Evolutionary conservation across 2,113 vertebrate species (phyloP), one percentile per base, ranked within the genome.

Genomic region (Todiramphus saurophagus): DNA sequence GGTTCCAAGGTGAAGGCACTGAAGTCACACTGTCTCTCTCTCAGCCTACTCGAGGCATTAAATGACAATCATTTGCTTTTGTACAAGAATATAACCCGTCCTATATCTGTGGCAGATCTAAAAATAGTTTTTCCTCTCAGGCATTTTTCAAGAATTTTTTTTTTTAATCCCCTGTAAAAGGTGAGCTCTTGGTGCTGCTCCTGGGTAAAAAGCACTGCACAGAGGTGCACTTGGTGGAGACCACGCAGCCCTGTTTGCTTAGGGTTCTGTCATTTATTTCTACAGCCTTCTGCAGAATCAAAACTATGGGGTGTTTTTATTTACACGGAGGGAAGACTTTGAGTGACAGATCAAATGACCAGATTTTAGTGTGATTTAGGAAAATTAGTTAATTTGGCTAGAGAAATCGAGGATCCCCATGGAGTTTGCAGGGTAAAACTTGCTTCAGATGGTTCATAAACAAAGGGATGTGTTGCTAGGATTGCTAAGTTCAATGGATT

Each of bases 311-410:
- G 55, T 95, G 92, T 78, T 97, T 95, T 72, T 86, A 51, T 90
- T 93, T 94, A 39, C 88, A 56, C 50, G 92, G 92, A 95, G 96
- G 72, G 83, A 77, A 95, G 68, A 82, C 94, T 93, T 81, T 81
- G 92, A 95, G 95, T 31, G 93, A 90, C 92, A 94, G 86, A 94
- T 96, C 97, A 96, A 90, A 96, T 95, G 87, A 60, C 91, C 93
- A 96, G 96, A 97, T 88, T 96, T 96, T 63, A 80, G 93, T 63
- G 25, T 68, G 84, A 96, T 56, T 89, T 93, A 96, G 93, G 93
- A 89, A 97, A 94, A 95, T 69, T 56, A 94, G 94, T 59, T 89
- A 95, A 96, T 93, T 92, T 86, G 94, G 86, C 83, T 75, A 44
- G 77, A 84, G 93, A 95, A 97, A 97, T 89, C 82, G 80, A 74